A percentile compares a stretch with the other conserved stretches of the same genome.
Evolutionary conservation across 2,888 invertebrate species (phyloP).

Genomic region (Tryphoninae sp.): DNA sequence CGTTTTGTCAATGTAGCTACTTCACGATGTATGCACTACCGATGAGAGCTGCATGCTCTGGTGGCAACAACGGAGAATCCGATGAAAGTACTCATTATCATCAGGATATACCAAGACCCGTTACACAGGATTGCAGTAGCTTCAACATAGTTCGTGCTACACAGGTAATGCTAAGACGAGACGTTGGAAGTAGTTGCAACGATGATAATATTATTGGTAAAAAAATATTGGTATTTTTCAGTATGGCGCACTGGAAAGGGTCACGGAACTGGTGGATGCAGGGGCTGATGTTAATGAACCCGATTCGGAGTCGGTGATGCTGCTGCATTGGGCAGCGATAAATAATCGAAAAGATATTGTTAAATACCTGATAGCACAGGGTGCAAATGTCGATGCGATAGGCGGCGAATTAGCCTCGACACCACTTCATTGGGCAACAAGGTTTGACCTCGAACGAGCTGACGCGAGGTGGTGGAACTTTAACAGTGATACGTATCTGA

Average conservation of each 20-base stretch:
- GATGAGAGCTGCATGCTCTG: slow-evolving; percentile 79
- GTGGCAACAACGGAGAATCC: slow-evolving; percentile 76
- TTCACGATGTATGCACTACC: slow-evolving; percentile 78
- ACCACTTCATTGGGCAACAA: slow-evolving; percentile 98
- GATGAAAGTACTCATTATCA: slow-evolving; percentile 73
- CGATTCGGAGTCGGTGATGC: slow-evolving; percentile 96
- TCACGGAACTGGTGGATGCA: slow-evolving; percentile 93
- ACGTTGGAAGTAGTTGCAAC: background rate
- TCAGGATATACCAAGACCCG: slow-evolving; percentile 75
- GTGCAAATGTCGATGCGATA: slow-evolving; percentile 94
- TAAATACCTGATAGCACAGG: slow-evolving; percentile 92
- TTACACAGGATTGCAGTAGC: slow-evolving; percentile 87
- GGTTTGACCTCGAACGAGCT: slow-evolving; percentile 80
- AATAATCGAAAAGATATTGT: slow-evolving; percentile 98
- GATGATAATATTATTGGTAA: background rate
- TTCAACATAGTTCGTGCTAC: slow-evolving; percentile 97
- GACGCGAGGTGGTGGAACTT: background rate
- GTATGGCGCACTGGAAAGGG: slow-evolving; percentile 94
- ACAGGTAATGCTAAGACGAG: slow-evolving; percentile 83
- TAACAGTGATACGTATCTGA: too few species aligned
- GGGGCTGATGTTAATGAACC: slow-evolving; percentile 97
- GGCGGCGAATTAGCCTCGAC: slow-evolving; percentile 98
- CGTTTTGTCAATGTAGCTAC: background rate
- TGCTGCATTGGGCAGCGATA: slow-evolving; percentile 99
- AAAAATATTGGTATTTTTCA: slow-evolving; percentile 72